Percentiles rank a stretch among this genome's conserved stretches.
Evolutionary conservation across 2,113 vertebrate species (phyloP).

Genomic region (Garra rufa): DNA sequence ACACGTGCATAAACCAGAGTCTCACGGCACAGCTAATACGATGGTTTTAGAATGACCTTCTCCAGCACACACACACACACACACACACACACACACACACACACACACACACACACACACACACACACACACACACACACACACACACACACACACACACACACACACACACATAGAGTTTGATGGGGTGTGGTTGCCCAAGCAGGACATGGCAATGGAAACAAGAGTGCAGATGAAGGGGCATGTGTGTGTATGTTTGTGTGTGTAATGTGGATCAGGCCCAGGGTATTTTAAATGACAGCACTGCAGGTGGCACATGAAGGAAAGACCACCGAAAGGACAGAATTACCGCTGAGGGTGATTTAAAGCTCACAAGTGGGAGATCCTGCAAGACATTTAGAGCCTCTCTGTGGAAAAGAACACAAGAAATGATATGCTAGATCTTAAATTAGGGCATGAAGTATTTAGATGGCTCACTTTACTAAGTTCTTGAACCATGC

Average conservation of each 20-base stretch:
- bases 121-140: too few relatives aligned
- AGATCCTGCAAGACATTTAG: conserved; percentile 19
- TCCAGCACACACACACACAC: background rate
- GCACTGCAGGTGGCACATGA: conserved; percentile 61
- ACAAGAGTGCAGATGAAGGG: conserved; percentile 35
- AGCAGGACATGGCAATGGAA: conserved; percentile 20
- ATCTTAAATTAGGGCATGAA: conserved; percentile 27
- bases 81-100: background rate
- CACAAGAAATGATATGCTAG: conserved; percentile 2
- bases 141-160: too few relatives aligned
- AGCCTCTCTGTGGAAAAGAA: background rate
- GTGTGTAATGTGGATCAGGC: conserved; percentile 50
- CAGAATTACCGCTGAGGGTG: conserved; percentile 57
- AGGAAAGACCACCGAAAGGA: conserved; percentile 59
- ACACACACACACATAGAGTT: background rate
- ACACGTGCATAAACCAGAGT: conserved; percentile 23
- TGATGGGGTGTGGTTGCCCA: background rate
- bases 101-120: too few relatives aligned
- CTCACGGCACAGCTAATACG: conserved; percentile 13
- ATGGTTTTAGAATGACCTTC: conserved; percentile 53
- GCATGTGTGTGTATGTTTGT: conserved; percentile 36
- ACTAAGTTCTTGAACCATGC: background rate
- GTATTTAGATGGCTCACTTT: background rate
- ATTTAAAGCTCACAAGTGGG: conserved; percentile 67
- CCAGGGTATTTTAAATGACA: conserved; percentile 54